A percentile compares a stretch with the other conserved stretches of the same genome.
phyloP scores from a whole-genome alignment of 2,888 invertebrate species.

The Parnassius apollo region DNA sequence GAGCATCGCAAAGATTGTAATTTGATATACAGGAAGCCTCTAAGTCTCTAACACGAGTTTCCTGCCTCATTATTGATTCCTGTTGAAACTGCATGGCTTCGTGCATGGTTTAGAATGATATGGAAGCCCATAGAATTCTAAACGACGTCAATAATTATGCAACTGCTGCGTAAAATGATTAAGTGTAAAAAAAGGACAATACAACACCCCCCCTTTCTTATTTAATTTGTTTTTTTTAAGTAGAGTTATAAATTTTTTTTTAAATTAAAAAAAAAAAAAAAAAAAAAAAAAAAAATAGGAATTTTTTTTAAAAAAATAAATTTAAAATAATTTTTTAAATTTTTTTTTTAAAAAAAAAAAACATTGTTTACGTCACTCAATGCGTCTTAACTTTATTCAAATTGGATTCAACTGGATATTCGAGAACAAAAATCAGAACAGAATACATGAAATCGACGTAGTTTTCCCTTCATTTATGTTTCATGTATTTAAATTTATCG shows the following conservation, averaged over 20 bases:
- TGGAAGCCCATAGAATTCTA: constrained; percentile 16
- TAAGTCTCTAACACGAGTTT: constrained; percentile 25
- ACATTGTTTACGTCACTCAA: constrained; percentile 17
- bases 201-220: no score
- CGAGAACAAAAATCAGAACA: not conserved
- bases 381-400: constrained; percentile 21
- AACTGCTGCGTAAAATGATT: constrained; percentile 22
- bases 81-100: constrained; percentile 23
- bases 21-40: constrained; percentile 25
- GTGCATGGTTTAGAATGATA: not conserved
- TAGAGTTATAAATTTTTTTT: no score
- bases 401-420: constrained; percentile 11
- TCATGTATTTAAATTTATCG: constrained; percentile 28
- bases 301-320: no score
- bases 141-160: constrained; percentile 15
- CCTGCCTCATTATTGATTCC: constrained; percentile 27
- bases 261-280: no score
- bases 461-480: constrained; percentile 23
- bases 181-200: no score
- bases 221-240: no score
- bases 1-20: constrained; percentile 19
- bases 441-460: constrained; percentile 9
- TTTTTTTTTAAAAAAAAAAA: no score
- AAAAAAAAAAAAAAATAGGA: no score
- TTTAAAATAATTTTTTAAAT: no score